Percentiles rank a stretch among this genome's conserved stretches.
These are phyloP conservation scores for Cynopterus brachyotis DNA, from an alignment of 2,113 vertebrate species.

Conservation along the genomic window DNA sequence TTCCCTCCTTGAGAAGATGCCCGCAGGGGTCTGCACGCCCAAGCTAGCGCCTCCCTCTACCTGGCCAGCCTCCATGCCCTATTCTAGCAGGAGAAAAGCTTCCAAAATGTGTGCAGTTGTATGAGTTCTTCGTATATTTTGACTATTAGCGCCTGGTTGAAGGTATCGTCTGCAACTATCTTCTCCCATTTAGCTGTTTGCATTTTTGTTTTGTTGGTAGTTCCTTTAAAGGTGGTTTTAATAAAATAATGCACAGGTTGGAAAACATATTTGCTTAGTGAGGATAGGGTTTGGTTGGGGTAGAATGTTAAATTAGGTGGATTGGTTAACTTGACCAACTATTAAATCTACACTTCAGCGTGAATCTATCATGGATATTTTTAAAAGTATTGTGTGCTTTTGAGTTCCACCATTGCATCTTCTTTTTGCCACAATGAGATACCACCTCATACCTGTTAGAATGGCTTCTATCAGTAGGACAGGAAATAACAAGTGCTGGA, in stretches of 20 bases:
- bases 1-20: neutral
- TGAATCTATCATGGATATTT: neutral
- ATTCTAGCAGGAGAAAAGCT: neutral
- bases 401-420: neutral
- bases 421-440: neutral
- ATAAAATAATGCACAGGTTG: neutral
- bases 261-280: neutral
- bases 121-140: neutral
- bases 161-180: neutral
- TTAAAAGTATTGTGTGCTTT: neutral
- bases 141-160: neutral
- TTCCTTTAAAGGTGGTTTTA: neutral
- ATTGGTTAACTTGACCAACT: neutral
- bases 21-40: neutral
- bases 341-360: neutral
- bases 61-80: neutral
- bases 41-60: neutral
- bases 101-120: too few relatives aligned
- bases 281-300: neutral
- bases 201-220: neutral
- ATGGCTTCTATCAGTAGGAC: neutral
- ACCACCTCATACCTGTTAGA: neutral
- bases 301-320: neutral
- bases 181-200: neutral
- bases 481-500: neutral